Percentiles rank a stretch among this genome's conserved stretches.
These are phyloP conservation scores for Tinea trinotella DNA, from an alignment of 2,888 invertebrate genomes.

Conservation along the genomic window DNA sequence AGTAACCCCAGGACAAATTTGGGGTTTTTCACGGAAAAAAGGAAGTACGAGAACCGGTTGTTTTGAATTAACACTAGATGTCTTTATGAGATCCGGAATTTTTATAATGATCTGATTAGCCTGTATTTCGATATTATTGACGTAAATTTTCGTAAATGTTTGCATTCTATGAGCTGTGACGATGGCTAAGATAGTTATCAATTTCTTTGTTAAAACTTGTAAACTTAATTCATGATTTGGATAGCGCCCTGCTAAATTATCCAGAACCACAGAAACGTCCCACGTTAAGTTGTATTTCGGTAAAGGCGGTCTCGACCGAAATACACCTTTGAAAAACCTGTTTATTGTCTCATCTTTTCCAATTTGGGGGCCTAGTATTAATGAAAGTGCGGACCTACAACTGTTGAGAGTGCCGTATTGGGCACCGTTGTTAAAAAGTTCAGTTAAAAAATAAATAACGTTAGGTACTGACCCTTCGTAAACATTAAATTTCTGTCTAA, in stretches of 20 bases:
- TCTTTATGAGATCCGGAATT: constrained; percentile 21
- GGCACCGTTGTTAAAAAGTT: constrained; percentile 20
- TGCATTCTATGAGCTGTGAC: constrained; percentile 24
- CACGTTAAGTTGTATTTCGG: constrained; percentile 29
- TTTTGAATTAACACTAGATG: constrained; percentile 16
- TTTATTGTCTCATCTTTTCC: constrained; percentile 19
- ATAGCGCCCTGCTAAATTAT: constrained; percentile 20
- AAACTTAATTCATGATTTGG: constrained; percentile 18
- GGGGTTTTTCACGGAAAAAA: constrained; percentile 22
- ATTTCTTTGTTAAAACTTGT: constrained; percentile 25
- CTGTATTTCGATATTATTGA: constrained; percentile 21
- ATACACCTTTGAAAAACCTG: constrained; percentile 22
- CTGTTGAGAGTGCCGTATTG: constrained; percentile 21
- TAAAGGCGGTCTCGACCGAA: constrained; percentile 21
- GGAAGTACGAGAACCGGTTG: constrained; percentile 23
- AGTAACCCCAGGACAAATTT: constrained; percentile 23
- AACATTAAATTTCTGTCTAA: not conserved
- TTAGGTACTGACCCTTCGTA: constrained; percentile 4
- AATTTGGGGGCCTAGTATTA: constrained; percentile 19
- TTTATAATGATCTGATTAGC: constrained; percentile 13
- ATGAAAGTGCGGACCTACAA: constrained; percentile 21
- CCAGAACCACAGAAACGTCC: constrained; percentile 27
- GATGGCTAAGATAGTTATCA: constrained; percentile 26
- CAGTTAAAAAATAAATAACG: constrained; percentile 19
- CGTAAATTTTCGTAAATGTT: constrained; percentile 24